A percentile compares a stretch with the other conserved stretches of the same genome.
Conservation (phyloP, 1,140 invertebrate genomes). For the Drosophila chauvacae region DNA sequence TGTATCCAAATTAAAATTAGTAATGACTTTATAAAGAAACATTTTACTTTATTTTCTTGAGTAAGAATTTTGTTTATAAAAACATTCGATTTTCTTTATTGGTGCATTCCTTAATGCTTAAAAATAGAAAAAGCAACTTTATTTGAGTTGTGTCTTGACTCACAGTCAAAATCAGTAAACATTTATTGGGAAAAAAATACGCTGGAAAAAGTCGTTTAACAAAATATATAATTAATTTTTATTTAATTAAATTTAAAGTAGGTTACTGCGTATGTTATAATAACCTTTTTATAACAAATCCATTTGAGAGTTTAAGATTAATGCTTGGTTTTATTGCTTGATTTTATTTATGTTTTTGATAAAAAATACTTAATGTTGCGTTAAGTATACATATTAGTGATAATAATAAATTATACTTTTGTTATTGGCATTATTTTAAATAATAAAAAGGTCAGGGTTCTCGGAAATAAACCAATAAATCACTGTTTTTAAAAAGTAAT, state of each 20-base stretch:
- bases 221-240: neutral
- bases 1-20: neutral
- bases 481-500: neutral
- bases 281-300: neutral
- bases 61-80: neutral
- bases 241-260: no score
- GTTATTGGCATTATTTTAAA: neutral
- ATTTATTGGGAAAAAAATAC: neutral
- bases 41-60: neutral
- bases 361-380: neutral
- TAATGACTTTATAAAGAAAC: neutral
- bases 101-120: neutral
- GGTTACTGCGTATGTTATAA: no score
- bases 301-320: no score
- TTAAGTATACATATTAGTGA: neutral
- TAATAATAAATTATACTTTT: neutral
- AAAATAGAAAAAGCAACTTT: neutral
- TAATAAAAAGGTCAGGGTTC: neutral
- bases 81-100: no score
- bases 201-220: neutral
- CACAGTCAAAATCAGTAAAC: neutral
- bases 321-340: no score
- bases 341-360: neutral
- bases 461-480: neutral
- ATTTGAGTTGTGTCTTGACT: neutral